Conservation (phyloP, 2,797 vertebrate genomes). For the Hephaestus fuliginosus region DNA sequence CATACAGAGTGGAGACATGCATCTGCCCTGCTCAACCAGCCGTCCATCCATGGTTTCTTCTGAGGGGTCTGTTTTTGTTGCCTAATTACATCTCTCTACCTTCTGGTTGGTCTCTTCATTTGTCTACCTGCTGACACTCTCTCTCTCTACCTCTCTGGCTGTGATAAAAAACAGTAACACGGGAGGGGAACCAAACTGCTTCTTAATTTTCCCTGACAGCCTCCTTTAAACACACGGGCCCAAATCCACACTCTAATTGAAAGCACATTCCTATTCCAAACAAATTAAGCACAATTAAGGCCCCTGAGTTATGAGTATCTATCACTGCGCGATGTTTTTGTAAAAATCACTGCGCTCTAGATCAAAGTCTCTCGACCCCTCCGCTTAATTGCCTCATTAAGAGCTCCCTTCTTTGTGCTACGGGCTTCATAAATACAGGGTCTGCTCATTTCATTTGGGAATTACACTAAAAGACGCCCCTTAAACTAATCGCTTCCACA, state of each 20-base stretch:
- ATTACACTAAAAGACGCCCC: slow-evolving; percentile 95
- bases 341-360: slow-evolving; percentile 98
- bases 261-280: slow-evolving; percentile 99
- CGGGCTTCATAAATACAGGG: slow-evolving; percentile 93
- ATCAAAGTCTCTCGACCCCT: slow-evolving; percentile 97
- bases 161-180: slow-evolving; percentile 98
- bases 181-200: slow-evolving; percentile 91
- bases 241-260: slow-evolving; percentile 96
- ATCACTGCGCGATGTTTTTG: slow-evolving; percentile 98
- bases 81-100: slow-evolving; percentile 91
- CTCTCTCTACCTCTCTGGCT: slow-evolving; percentile 84
- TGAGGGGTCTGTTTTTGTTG: slow-evolving; percentile 84
- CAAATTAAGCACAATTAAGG: slow-evolving; percentile 99
- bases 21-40: slow-evolving; percentile 55
- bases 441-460: slow-evolving; percentile 95
- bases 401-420: slow-evolving; percentile 90
- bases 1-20: slow-evolving; percentile 11
- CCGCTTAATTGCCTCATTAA: slow-evolving; percentile 99
- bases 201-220: slow-evolving; percentile 99
- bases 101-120: slow-evolving; percentile 87
- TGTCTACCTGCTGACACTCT: slow-evolving; percentile 62
- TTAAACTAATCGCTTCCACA: slow-evolving; percentile 98
- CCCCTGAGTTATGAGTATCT: slow-evolving; percentile 99
- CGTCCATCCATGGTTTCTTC: slow-evolving; percentile 60
- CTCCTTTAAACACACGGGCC: slow-evolving; percentile 94